phyloP scores from a whole-genome alignment of 2,888 invertebrate species.

The Perdita meconis region DNA sequence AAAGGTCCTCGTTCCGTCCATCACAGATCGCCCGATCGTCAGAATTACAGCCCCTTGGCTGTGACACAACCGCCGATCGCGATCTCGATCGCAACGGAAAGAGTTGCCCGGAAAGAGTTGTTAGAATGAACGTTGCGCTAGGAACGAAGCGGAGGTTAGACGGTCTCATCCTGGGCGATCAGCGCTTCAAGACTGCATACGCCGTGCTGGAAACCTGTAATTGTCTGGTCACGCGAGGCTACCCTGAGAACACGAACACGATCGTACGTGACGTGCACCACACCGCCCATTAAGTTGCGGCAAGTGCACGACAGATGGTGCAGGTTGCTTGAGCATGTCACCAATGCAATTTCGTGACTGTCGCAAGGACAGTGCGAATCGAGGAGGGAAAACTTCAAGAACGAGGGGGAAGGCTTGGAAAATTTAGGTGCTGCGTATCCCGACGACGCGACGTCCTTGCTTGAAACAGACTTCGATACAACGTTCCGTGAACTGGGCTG shows the following conservation, averaged over 20 bases:
- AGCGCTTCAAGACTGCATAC: constrained; percentile 63
- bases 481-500: no score
- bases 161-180: constrained; percentile 64
- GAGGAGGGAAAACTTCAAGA: constrained; percentile 14
- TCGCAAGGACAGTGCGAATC: constrained; percentile 40
- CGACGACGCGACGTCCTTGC: neutral
- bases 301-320: constrained; percentile 68
- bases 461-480: neutral
- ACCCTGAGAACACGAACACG: constrained; percentile 69
- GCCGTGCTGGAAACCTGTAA: constrained; percentile 67
- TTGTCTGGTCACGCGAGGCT: constrained; percentile 73
- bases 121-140: constrained; percentile 32
- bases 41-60: constrained; percentile 15
- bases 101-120: constrained; percentile 11
- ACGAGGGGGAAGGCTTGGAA: constrained; percentile 21
- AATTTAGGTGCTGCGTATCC: constrained; percentile 31
- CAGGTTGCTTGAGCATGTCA: constrained; percentile 59
- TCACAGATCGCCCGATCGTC: neutral
- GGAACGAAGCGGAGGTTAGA: constrained; percentile 36
- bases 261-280: constrained; percentile 68
- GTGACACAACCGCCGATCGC: neutral
- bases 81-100: constrained; percentile 9
- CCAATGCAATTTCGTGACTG: constrained; percentile 57
- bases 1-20: neutral
- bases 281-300: constrained; percentile 66